Conservation (phyloP, 2,113 vertebrate genomes). For the Collichthys lucidus region DNA sequence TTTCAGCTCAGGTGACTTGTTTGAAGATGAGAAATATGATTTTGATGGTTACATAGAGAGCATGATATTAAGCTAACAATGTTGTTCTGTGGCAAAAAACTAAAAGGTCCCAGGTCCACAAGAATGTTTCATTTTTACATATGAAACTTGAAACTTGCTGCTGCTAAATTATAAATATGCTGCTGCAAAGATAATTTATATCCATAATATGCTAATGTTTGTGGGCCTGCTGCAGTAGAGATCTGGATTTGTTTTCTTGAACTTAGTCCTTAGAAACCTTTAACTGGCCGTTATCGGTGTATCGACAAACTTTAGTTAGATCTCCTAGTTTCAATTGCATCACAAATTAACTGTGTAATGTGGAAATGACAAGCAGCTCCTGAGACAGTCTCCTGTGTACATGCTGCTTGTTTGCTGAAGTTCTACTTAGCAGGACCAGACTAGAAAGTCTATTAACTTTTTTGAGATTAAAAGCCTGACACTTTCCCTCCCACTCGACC, state of each 20-base stretch:
- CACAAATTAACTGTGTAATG: slow-evolving; percentile 82
- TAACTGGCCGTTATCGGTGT: slow-evolving; percentile 51
- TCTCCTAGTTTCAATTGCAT: slow-evolving; percentile 59
- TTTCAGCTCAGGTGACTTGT: background rate
- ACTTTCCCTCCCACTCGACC: slow-evolving; percentile 65
- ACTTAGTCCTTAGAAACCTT: slow-evolving; percentile 59
- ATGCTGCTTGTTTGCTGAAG: slow-evolving; percentile 76
- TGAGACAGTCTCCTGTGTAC: slow-evolving; percentile 53
- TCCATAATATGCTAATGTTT: too few relatives aligned
- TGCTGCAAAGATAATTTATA: background rate
- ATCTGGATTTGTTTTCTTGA: slow-evolving; percentile 35
- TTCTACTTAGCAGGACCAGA: slow-evolving; percentile 65
- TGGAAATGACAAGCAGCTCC: slow-evolving; percentile 75
- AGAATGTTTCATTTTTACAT: background rate
- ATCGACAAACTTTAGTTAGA: slow-evolving; percentile 63
- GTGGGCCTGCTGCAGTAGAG: slow-evolving; percentile 3
- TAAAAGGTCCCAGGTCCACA: too few relatives aligned
- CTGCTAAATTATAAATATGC: too few relatives aligned
- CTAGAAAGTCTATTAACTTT: slow-evolving; percentile 84
- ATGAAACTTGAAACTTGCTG: background rate
- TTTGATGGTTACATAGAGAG: background rate
- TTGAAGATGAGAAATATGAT: background rate
- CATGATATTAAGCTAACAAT: background rate
- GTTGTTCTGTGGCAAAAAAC: background rate
- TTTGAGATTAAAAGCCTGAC: slow-evolving; percentile 86